These are phyloP conservation scores for Thamnophis sirtalis DNA, from an alignment of 2,113 vertebrate genomes.

Conservation along the genomic window DNA sequence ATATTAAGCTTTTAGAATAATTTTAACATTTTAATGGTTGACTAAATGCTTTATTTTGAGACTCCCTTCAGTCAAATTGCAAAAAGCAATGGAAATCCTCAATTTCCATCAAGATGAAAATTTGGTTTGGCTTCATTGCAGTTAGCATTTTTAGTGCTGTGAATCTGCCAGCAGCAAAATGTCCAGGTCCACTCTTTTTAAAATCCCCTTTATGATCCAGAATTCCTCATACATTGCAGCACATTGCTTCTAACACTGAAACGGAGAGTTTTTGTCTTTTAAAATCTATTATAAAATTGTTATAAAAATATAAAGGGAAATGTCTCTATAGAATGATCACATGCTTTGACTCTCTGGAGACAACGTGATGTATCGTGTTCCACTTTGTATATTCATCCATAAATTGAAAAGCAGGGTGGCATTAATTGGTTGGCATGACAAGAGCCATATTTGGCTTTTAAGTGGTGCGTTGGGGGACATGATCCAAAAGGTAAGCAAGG, in stretches of 20 bases:
- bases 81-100: not conserved
- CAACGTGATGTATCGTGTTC: not conserved
- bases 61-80: not conserved
- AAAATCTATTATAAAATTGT: not conserved
- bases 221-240: not conserved
- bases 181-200: not conserved
- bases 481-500: not conserved
- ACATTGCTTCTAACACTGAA: not conserved
- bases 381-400: not conserved
- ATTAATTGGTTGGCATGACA: not conserved
- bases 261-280: not conserved
- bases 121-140: not conserved
- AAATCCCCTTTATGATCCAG: not conserved
- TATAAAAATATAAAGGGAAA: not conserved
- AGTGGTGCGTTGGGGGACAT: not conserved
- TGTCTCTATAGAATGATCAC: not conserved
- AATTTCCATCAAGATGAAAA: not conserved
- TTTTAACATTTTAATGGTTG: not conserved
- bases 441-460: not conserved
- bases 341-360: not conserved
- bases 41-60: not conserved
- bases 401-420: not conserved
- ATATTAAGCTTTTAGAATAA: not conserved
- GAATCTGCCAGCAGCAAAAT: not conserved
- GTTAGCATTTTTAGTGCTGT: not conserved